These are phyloP conservation scores for Pipra filicauda DNA, from an alignment of 2,113 vertebrate species.

Conservation along the genomic window DNA sequence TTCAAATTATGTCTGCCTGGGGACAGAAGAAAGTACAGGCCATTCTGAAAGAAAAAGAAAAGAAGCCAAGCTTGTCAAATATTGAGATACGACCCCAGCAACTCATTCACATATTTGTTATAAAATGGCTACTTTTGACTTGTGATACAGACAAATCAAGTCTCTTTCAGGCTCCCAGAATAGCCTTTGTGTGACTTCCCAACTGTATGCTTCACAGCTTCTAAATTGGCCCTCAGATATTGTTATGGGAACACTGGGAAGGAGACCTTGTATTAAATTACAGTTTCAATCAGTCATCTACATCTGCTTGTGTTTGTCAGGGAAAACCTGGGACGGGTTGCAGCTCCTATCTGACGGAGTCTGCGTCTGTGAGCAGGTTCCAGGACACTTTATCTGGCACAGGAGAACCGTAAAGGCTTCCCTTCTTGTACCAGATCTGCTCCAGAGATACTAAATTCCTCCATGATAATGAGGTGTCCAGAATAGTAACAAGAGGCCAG, in stretches of 20 bases:
- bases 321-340: not conserved
- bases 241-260: not conserved
- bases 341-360: not conserved
- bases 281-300: not conserved
- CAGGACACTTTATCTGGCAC: conserved; percentile 36
- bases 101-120: not conserved
- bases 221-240: not conserved
- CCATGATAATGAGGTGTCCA: conserved; percentile 54
- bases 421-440: not conserved
- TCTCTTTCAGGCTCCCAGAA: not conserved
- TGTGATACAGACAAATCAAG: not conserved
- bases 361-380: not conserved
- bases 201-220: not conserved
- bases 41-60: not conserved
- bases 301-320: conserved; percentile 24
- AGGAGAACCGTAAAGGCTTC: conserved; percentile 49
- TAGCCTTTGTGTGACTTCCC: not conserved
- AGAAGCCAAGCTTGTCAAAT: not conserved
- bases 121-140: not conserved
- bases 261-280: not conserved
- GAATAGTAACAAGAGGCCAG: conserved; percentile 41
- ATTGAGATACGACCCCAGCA: not conserved
- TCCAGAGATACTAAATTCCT: conserved; percentile 54
- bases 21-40: not conserved
- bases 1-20: conserved; percentile 8